Evolutionary conservation across 2,888 invertebrate species (phyloP).

Genomic region (Scelioninae gen. 1): DNA sequence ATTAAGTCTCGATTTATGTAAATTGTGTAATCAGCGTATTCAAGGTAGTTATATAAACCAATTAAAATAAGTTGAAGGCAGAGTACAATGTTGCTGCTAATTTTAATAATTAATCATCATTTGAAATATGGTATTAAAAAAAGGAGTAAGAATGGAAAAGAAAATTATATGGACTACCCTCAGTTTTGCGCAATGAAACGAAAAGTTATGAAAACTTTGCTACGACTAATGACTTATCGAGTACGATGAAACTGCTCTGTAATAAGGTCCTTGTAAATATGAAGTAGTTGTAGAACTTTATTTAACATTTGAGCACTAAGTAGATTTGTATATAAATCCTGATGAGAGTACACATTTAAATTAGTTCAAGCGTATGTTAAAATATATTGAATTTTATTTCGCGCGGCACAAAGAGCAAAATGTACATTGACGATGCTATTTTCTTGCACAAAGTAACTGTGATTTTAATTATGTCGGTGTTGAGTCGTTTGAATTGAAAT

Average conservation of each 20-base stretch:
- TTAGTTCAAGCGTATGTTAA: conserved; percentile 30
- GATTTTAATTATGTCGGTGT: conserved; percentile 26
- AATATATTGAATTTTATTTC: conserved; percentile 52
- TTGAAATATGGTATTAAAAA: conserved; percentile 9
- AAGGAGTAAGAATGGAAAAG: background rate
- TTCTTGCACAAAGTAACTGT: conserved; percentile 19
- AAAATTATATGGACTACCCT: conserved; percentile 21
- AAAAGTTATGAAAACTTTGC: conserved; percentile 52
- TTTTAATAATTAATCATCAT: conserved; percentile 5
- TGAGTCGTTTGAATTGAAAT: conserved; percentile 17
- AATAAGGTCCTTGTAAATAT: conserved; percentile 56
- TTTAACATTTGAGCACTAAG: conserved; percentile 50
- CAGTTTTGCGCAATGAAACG: conserved; percentile 77
- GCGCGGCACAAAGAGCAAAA: conserved; percentile 9
- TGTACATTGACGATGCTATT: conserved; percentile 21
- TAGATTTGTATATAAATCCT: conserved; percentile 56
- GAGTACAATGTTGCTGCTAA: background rate
- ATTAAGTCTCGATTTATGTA: background rate
- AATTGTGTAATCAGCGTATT: background rate
- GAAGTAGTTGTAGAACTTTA: conserved; percentile 62
- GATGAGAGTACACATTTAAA: conserved; percentile 56
- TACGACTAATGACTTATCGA: conserved; percentile 56
- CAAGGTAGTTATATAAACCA: conserved; percentile 11
- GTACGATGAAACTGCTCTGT: conserved; percentile 39
- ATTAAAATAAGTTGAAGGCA: background rate